phyloP scores from a whole-genome alignment of 2,797 vertebrate genomes.

The Brachyrhaphis roseni region DNA sequence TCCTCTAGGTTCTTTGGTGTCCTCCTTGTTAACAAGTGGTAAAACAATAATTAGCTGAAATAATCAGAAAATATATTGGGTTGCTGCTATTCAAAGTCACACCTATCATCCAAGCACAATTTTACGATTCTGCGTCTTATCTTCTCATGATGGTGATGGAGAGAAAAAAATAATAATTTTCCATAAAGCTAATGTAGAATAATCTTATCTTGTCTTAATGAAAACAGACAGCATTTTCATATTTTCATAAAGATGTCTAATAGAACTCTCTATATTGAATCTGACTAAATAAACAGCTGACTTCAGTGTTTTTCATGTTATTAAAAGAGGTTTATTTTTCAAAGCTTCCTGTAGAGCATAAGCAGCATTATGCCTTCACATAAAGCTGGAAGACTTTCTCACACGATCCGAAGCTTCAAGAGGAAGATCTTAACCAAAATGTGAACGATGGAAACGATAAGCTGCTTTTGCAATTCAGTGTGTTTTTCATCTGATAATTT shows the following conservation, averaged over 20 bases:
- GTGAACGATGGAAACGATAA: constrained; percentile 59
- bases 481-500: constrained; percentile 69
- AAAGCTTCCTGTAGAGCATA: constrained; percentile 13
- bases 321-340: constrained; percentile 19
- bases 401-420: constrained; percentile 51
- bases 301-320: constrained; percentile 13
- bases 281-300: background rate
- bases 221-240: background rate
- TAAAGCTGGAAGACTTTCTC: constrained; percentile 49
- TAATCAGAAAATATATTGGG: background rate
- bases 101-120: background rate
- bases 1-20: no score
- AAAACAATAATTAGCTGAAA: background rate
- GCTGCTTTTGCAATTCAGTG: constrained; percentile 53
- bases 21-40: background rate
- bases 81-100: background rate
- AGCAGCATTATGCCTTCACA: constrained; percentile 48
- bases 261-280: background rate
- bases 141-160: background rate
- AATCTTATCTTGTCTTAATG: background rate
- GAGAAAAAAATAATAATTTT: background rate
- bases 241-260: background rate
- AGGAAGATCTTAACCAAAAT: constrained; percentile 58
- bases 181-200: background rate
- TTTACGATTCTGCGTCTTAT: background rate